Percentiles rank a stretch among this genome's conserved stretches.
phyloP scores from a whole-genome alignment of 2,797 vertebrate genomes.

The Esox masquinongy region DNA sequence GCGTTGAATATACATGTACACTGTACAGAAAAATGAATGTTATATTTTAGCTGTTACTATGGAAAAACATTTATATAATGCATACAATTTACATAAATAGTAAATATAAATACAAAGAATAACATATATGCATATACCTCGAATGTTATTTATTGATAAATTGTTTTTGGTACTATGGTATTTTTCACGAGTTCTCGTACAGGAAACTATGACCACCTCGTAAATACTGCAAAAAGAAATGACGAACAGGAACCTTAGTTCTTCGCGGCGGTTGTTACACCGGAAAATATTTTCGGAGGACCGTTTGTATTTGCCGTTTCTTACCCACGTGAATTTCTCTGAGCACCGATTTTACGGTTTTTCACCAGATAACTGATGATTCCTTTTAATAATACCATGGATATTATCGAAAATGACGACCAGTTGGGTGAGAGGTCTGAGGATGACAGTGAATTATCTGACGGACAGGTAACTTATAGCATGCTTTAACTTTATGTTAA shows the following conservation, averaged over 20 bases:
- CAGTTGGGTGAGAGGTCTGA: slow-evolving; percentile 69
- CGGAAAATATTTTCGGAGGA: not conserved
- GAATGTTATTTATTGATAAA: not conserved
- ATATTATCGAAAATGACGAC: slow-evolving; percentile 33
- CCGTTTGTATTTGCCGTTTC: not conserved
- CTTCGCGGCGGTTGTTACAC: not conserved
- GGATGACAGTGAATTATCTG: slow-evolving; percentile 67
- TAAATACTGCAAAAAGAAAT: not conserved
- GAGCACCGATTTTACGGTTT: not conserved
- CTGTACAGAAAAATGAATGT: no score
- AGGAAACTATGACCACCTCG: not conserved
- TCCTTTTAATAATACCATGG: not conserved
- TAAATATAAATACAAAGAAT: not conserved
- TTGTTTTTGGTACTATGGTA: not conserved
- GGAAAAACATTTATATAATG: not conserved
- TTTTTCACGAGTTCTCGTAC: not conserved
- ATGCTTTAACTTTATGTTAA: not conserved
- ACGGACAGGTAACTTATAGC: slow-evolving; percentile 62
- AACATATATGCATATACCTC: not conserved
- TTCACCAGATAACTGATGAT: not conserved
- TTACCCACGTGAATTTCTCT: not conserved
- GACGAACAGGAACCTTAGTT: not conserved
- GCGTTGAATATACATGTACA: no score
- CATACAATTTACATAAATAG: not conserved
- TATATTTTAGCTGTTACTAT: no score